Conservation (phyloP, 37 sponge, comb jelly and placozoan genomes). For the Hormiphora californensis region DNA sequence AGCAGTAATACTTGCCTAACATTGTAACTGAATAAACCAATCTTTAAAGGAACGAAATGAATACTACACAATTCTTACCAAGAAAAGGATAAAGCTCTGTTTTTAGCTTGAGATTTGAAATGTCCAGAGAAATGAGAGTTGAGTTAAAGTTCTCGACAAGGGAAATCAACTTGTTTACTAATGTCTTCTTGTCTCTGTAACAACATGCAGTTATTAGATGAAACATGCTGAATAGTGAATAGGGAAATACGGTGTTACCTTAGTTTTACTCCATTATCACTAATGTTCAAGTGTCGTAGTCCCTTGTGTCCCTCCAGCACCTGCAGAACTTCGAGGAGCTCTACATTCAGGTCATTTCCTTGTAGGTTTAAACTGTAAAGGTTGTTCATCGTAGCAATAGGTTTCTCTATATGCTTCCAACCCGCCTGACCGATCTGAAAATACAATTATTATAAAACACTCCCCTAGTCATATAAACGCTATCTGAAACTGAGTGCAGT, state of each 20-base stretch:
- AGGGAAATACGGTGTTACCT: not conserved
- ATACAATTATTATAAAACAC: no score
- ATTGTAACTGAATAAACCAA: not conserved
- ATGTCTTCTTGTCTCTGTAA: not conserved
- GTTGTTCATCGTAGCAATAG: no score
- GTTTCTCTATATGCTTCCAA: no score
- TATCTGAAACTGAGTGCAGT: no score
- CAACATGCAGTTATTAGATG: not conserved
- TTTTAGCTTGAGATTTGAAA: not conserved
- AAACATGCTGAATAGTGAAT: not conserved
- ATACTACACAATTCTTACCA: not conserved
- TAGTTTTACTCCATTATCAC: not conserved
- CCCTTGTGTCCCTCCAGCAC: constrained; percentile 32
- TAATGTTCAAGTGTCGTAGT: constrained; percentile 14
- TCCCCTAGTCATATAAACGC: no score
- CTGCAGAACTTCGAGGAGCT: not conserved
- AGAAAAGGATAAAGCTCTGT: constrained; percentile 21
- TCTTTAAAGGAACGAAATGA: not conserved
- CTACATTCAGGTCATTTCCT: no score
- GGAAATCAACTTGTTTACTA: constrained; percentile 5
- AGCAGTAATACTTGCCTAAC: not conserved
- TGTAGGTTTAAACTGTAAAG: no score
- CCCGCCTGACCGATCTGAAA: no score
- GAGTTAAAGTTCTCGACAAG: not conserved
- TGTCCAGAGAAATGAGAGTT: not conserved